These are phyloP conservation scores for Bombylius major DNA, from an alignment of 2,888 invertebrate species.

Conservation along the genomic window DNA sequence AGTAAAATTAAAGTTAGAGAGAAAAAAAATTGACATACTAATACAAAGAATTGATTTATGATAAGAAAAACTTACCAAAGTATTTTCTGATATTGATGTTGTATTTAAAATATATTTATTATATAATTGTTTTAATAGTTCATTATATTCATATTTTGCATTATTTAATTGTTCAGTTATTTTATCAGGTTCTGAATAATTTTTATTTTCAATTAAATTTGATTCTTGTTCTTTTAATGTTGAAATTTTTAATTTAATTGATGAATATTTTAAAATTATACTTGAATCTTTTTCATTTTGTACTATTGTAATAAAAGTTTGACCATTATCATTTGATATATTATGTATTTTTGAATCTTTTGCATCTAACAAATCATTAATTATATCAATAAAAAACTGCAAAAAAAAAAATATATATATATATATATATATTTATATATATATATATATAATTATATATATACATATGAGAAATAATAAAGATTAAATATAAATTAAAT, in stretches of 20 bases:
- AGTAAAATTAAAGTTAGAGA: too few relatives aligned
- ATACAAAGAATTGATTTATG: too few relatives aligned
- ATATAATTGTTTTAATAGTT: constrained; percentile 24
- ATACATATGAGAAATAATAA: too few relatives aligned
- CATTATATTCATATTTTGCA: constrained; percentile 29
- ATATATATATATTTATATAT: too few relatives aligned
- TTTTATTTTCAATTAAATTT: constrained; percentile 40
- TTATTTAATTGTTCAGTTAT: constrained; percentile 40
- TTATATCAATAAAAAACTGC: constrained; percentile 43
- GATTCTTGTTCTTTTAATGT: constrained; percentile 47
- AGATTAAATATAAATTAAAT: too few relatives aligned
- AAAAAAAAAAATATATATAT: constrained; percentile 27
- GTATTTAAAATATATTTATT: too few relatives aligned
- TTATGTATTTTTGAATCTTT: constrained; percentile 36
- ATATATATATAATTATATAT: too few relatives aligned
- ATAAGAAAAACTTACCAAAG: too few relatives aligned
- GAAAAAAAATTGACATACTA: too few relatives aligned
- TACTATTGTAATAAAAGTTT: constrained; percentile 33
- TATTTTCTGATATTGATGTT: too few relatives aligned
- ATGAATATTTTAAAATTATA: constrained; percentile 39
- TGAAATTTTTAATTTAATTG: constrained; percentile 43
- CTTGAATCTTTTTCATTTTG: constrained; percentile 37
- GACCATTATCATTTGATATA: constrained; percentile 30
- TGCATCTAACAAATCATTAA: constrained; percentile 47
- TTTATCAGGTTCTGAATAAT: constrained; percentile 45